Percentiles rank a stretch among this genome's conserved stretches.
These are phyloP conservation scores for Scartelaos histophorus DNA, from an alignment of 2,113 vertebrate genomes.

Conservation along the genomic window DNA sequence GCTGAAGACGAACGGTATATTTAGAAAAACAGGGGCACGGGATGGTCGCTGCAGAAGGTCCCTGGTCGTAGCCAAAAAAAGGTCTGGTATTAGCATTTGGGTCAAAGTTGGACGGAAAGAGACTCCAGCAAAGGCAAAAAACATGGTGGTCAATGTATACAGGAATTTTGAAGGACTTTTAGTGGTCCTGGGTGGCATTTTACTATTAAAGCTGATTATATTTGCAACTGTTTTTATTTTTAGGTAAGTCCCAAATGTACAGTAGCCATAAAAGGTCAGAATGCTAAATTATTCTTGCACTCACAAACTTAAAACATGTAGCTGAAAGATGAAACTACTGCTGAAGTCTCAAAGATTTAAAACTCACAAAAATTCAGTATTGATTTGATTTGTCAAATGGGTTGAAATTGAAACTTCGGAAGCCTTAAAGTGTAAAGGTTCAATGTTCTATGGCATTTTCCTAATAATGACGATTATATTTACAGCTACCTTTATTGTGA, in stretches of 20 bases:
- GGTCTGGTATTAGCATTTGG: slow-evolving; percentile 78
- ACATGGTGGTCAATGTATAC: not conserved
- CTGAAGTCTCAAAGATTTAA: too few relatives aligned
- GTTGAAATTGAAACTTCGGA: too few relatives aligned
- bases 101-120: slow-evolving; percentile 79
- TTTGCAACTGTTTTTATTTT: not conserved
- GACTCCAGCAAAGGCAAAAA: slow-evolving; percentile 57
- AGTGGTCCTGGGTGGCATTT: not conserved
- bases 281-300: not conserved
- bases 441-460: too few relatives aligned
- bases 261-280: slow-evolving; percentile 20
- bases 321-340: too few relatives aligned
- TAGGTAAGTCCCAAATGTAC: not conserved
- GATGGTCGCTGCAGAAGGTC: slow-evolving; percentile 69
- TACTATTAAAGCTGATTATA: not conserved
- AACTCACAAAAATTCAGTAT: too few relatives aligned
- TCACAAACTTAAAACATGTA: too few relatives aligned
- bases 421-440: too few relatives aligned
- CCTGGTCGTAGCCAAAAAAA: slow-evolving; percentile 76
- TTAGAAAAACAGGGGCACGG: slow-evolving; percentile 74
- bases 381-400: too few relatives aligned
- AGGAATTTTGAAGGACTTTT: not conserved
- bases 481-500: too few relatives aligned
- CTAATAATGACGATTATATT: too few relatives aligned
- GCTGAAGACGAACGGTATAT: slow-evolving; percentile 64